Evolutionary conservation across 2,113 vertebrate genomes (phyloP).

Genomic region (Daubentonia madagascariensis): DNA sequence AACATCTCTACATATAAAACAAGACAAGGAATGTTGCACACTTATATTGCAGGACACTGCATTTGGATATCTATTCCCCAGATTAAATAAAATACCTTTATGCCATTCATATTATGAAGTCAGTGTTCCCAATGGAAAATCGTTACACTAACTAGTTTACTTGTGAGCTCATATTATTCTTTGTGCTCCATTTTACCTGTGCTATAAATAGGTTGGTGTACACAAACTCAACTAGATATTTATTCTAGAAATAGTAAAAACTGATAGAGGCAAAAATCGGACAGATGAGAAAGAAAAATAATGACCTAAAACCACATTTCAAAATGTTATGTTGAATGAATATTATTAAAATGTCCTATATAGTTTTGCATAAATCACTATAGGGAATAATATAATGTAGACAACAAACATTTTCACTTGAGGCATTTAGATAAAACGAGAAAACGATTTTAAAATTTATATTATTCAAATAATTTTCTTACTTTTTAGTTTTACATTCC

Average conservation of each 20-base stretch:
- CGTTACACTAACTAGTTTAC: not conserved
- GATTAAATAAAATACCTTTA: not conserved
- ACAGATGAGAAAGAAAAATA: not conserved
- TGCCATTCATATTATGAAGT: not conserved
- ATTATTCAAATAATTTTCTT: not conserved
- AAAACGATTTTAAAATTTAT: not conserved
- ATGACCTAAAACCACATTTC: not conserved
- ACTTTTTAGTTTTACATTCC: not conserved
- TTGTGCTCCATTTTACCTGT: not conserved
- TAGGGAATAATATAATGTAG: not conserved
- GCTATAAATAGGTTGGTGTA: not conserved
- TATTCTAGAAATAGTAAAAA: conserved; percentile 7
- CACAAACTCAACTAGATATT: not conserved
- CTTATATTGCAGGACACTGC: accelerated
- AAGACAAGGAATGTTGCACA: not conserved
- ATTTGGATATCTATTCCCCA: not conserved
- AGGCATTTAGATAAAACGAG: not conserved
- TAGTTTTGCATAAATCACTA: not conserved
- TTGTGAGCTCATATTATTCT: not conserved
- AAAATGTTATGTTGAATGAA: not conserved
- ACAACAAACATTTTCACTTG: not conserved
- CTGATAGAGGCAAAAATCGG: not conserved
- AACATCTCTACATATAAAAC: not conserved
- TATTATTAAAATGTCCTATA: not conserved
- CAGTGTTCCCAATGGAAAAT: not conserved